These are phyloP conservation scores for Aphyosemion australe DNA, from an alignment of 2,113 vertebrate genomes.

Conservation along the genomic window DNA sequence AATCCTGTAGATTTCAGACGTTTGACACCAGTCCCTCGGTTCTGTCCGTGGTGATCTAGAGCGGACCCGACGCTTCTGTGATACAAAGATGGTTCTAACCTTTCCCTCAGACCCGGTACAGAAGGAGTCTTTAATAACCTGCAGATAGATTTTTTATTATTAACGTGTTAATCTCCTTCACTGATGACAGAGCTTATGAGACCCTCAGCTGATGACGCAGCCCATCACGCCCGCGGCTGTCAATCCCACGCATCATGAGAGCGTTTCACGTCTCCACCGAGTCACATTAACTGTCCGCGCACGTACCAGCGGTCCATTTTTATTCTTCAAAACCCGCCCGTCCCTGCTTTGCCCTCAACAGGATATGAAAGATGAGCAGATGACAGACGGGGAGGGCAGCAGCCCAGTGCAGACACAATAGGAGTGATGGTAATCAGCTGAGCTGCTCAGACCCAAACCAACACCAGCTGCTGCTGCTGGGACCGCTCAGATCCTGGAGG, in stretches of 20 bases:
- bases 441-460: constrained; percentile 31
- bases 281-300: constrained; percentile 41
- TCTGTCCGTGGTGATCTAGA: too few relatives aligned
- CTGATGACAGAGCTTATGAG: constrained; percentile 13
- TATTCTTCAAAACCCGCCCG: constrained; percentile 16
- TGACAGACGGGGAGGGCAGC: constrained; percentile 50
- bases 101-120: too few relatives aligned
- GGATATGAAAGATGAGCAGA: constrained; percentile 82
- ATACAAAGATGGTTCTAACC: too few relatives aligned
- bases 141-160: not conserved
- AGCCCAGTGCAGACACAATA: constrained; percentile 58
- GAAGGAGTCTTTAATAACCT: too few relatives aligned
- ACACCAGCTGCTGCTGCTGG: constrained; percentile 9
- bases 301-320: constrained; percentile 40
- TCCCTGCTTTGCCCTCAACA: constrained; percentile 57
- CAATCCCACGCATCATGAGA: constrained; percentile 18
- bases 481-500: not conserved
- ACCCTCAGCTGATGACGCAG: not conserved
- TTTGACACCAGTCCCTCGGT: too few relatives aligned
- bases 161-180: not conserved
- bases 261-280: constrained; percentile 12
- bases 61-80: too few relatives aligned
- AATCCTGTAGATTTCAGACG: too few relatives aligned
- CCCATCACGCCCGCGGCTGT: not conserved
- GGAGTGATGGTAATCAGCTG: constrained; percentile 66